Evolutionary conservation across 2,113 vertebrate genomes (phyloP), one percentile per base, ranked within the genome.

Genomic region (Alosa alosa): DNA sequence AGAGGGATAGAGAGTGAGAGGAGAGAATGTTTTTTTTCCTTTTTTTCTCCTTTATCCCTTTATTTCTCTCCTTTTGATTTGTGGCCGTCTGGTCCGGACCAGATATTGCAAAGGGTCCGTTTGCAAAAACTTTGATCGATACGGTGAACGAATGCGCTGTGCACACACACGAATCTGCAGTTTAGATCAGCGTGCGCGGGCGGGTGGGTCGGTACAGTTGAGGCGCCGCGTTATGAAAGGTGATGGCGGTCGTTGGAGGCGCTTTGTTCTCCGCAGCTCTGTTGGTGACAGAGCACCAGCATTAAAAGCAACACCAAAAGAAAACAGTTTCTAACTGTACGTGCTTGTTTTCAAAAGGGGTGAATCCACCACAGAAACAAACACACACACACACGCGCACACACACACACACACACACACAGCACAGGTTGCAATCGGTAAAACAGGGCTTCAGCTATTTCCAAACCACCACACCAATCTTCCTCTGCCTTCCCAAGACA

Each of bases 41-140:
- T 72, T 31, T 72, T 72, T 6, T 3, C 64, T 36, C 64, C 64
- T 72, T 31, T 72, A 17, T 55, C 52, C 15, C 47, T 25, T 64
- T 64, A 64, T 72, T 72, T 3, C 25, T 64, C 84, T 88, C 85
- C 87, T 85, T 88, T 84, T 88, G 89, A 91, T 91, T 91, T 86
- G 88, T 82, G 3, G 86, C 88, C 44, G 81, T 87, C 82, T 72
- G 64, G 64, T 9, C 87, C 68, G 57, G 82, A 49, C 47, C 88
- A 87, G 86, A 88, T 89, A 72, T n/a, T 49, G 84, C n/a, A 44
- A 72, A 31, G 86, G 87, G 83, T 57, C 86, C 87, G n/a, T 13
- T 11, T 13, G 64, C n/a, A 44, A 72, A 50, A 72, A 85, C 87
- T 90, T 85, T 89, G 89, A 92, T 92, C 89, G 88, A 91, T 91